Conservation (phyloP, 1,140 invertebrate species). For the Zaprionus kolodkinae region DNA sequence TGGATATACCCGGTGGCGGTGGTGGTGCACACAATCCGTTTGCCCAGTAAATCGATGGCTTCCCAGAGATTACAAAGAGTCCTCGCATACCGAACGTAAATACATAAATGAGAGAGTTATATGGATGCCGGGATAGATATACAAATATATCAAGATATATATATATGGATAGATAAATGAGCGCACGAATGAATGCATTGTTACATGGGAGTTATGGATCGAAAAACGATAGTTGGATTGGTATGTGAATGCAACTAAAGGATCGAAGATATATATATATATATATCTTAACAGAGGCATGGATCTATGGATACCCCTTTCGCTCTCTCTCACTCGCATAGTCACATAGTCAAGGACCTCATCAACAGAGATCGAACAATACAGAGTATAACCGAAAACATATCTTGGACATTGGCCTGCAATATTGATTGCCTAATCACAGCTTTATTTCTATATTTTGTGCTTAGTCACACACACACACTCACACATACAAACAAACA, state of each 20-base stretch:
- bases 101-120: background rate
- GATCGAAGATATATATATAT: background rate
- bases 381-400: conserved; percentile 75
- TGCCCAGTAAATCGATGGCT: conserved; percentile 64
- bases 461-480: conserved; percentile 47
- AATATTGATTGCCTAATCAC: conserved; percentile 72
- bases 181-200: background rate
- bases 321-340: background rate
- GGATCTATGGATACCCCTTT: conserved; percentile 17
- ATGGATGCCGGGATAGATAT: conserved; percentile 1
- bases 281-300: background rate
- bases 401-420: conserved; percentile 83
- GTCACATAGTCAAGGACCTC: conserved; percentile 22
- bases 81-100: conserved; percentile 38
- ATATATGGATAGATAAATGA: background rate
- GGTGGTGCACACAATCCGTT: conserved; percentile 74
- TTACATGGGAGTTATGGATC: background rate
- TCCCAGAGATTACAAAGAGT: conserved; percentile 29
- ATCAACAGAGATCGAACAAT: conserved; percentile 47
- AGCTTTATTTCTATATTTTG: conserved; percentile 73
- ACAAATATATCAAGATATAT: background rate
- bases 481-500: conserved; percentile 3
- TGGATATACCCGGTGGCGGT: conserved; percentile 87
- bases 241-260: background rate
- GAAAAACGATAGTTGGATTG: background rate